Evolutionary conservation across 2,888 invertebrate genomes (phyloP), one percentile per base, ranked within the genome.

Genomic region (Sinelater perroti): DNA sequence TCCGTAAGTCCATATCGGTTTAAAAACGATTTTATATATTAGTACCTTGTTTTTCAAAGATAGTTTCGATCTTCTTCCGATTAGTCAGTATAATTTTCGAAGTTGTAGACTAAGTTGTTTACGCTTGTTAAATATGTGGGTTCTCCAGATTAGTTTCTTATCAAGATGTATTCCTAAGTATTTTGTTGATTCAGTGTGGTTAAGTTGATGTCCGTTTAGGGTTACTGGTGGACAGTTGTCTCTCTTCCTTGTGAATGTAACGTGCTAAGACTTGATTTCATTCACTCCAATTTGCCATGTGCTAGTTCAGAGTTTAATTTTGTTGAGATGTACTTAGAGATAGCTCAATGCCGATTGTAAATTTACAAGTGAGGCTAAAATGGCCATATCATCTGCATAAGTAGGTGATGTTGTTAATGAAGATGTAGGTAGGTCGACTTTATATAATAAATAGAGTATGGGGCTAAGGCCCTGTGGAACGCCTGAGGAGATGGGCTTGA

Each of bases 391-490:
- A 26, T 26, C 33, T n/a, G 33, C 28, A 26, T 26, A 26, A 26
- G 28, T 26, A 26, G 6, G n/a, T 26, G 28, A 26, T 26, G 28
- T 26, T 26, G 28, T 26, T 26, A 26, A 4, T 26, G 2, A 2
- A 26, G 2, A 26, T 26, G 28, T 26, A 26, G n/a, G n/a, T n/a
- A n/a, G n/a, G n/a, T n/a, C n/a, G n/a, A n/a, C n/a, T n/a, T n/a
- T n/a, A n/a, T n/a, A n/a, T n/a, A n/a, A n/a, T n/a, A n/a, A n/a
- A n/a, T n/a, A n/a, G n/a, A n/a, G n/a, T n/a, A n/a, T n/a, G n/a
- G n/a, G n/a, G n/a, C n/a, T n/a, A n/a, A n/a, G n/a, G n/a, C 33
- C 33, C 33, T 8, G 33, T 33, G 33, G 33, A 33, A 33, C 33
- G 33, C 33, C 33, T 33, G 33, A 33, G 11, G 14, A 33, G 33